These are phyloP conservation scores for Aeoliscus strigatus DNA, from an alignment of 2,797 vertebrate species.

Conservation along the genomic window DNA sequence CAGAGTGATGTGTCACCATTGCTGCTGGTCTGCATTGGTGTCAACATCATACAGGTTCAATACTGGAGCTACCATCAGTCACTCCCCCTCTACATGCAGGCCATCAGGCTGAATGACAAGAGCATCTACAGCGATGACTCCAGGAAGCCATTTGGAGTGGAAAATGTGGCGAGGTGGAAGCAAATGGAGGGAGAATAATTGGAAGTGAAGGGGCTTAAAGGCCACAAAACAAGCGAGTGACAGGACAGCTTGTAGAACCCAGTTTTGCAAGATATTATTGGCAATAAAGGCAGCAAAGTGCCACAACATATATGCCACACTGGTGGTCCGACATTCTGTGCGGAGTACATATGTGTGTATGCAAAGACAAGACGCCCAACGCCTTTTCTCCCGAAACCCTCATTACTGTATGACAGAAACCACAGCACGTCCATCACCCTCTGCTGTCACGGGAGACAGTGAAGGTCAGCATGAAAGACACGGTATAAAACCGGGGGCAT, in stretches of 20 bases:
- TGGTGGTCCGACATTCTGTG: slow-evolving; percentile 1
- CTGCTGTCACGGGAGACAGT: slow-evolving; percentile 27
- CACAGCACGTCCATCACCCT: slow-evolving; percentile 16
- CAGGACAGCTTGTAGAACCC: slow-evolving; percentile 9
- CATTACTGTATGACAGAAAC: neutral
- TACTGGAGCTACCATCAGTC: slow-evolving; percentile 26
- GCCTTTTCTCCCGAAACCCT: slow-evolving; percentile 7
- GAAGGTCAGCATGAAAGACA: slow-evolving; percentile 52
- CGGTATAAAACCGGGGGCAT: slow-evolving; percentile 45
- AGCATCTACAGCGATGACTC: slow-evolving; percentile 37
- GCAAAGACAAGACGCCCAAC: no score
- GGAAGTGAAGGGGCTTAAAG: slow-evolving; percentile 33
- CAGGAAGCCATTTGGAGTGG: slow-evolving; percentile 35
- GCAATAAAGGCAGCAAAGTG: slow-evolving; percentile 3
- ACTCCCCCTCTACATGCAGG: slow-evolving; percentile 10
- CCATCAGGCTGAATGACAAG: slow-evolving; percentile 36
- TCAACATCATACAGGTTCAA: slow-evolving; percentile 18
- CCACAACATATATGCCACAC: neutral
- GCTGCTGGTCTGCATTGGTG: slow-evolving; percentile 2
- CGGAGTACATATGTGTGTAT: no score
- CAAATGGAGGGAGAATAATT: slow-evolving; percentile 45
- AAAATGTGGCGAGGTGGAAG: slow-evolving; percentile 27
- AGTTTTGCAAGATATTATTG: neutral
- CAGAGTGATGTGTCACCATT: neutral
- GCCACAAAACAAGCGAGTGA: slow-evolving; percentile 19